Conservation (phyloP, 2,797 vertebrate species). For the Ctenopoma multispine region DNA sequence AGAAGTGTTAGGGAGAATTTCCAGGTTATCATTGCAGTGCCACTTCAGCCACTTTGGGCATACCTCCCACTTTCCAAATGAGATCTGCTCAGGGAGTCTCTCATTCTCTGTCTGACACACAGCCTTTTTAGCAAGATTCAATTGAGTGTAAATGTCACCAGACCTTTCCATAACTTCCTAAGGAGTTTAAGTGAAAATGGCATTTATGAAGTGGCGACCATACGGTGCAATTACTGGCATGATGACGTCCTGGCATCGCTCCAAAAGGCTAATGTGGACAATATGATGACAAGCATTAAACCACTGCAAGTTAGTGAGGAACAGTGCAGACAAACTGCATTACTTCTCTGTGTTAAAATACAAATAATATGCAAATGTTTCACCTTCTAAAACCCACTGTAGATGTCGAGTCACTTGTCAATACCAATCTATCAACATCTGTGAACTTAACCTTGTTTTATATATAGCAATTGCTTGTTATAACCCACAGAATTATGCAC, state of each 20-base stretch:
- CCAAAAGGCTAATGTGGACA: constrained; percentile 57
- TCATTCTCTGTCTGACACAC: constrained; percentile 42
- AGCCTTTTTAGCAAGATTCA: constrained; percentile 50
- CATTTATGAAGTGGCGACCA: constrained; percentile 66
- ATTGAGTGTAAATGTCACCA: constrained; percentile 73
- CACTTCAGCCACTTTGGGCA: constrained; percentile 50
- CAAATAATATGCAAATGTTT: background rate
- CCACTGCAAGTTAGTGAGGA: constrained; percentile 3
- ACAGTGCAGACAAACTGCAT: background rate
- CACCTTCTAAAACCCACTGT: background rate
- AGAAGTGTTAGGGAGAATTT: constrained; percentile 25
- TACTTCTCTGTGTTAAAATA: constrained; percentile 1
- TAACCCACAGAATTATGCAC: constrained; percentile 74
- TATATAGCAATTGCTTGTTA: constrained; percentile 66
- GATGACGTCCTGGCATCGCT: constrained; percentile 59
- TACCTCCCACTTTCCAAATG: constrained; percentile 51
- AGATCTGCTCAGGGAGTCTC: constrained; percentile 51
- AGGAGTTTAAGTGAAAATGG: constrained; percentile 70
- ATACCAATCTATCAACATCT: constrained; percentile 44
- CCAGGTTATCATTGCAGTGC: constrained; percentile 31
- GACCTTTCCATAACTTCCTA: constrained; percentile 61
- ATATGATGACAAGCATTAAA: constrained; percentile 42
- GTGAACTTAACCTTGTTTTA: constrained; percentile 66
- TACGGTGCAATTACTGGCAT: constrained; percentile 73
- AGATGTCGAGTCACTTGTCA: constrained; percentile 44